Evolutionary conservation across 2,797 vertebrate species (phyloP).

Genomic region (Octomys mimax): DNA sequence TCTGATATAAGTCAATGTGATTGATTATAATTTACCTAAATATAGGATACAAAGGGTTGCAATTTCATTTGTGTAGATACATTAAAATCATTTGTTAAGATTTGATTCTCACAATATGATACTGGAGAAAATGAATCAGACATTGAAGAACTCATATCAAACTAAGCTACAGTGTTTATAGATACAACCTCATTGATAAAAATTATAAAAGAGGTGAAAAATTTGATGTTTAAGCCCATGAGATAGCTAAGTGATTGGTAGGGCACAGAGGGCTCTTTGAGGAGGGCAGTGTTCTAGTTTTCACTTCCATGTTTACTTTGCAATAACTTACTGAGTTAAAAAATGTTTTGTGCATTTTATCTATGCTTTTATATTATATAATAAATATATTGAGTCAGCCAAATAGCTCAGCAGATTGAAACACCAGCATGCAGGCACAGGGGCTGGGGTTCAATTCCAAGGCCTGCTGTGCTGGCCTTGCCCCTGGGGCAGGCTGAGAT

Average conservation of each 20-base stretch:
- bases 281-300: not conserved
- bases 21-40: not conserved
- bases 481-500: too few relatives aligned
- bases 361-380: not conserved
- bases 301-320: not conserved
- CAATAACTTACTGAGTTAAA: not conserved
- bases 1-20: not conserved
- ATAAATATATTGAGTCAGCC: not conserved
- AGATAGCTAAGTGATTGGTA: not conserved
- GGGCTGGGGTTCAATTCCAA: too few relatives aligned
- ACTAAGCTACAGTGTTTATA: not conserved
- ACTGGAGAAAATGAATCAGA: not conserved
- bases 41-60: not conserved
- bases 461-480: too few relatives aligned
- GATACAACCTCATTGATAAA: not conserved
- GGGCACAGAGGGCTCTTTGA: fast-evolving
- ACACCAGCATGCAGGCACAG: too few relatives aligned
- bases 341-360: not conserved
- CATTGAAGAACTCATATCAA: not conserved
- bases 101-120: not conserved
- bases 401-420: too few relatives aligned
- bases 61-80: not conserved
- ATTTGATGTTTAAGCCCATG: not conserved
- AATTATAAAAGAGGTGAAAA: not conserved
- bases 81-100: conserved; percentile 3